Percentiles rank a stretch among this genome's conserved stretches.
Conservation (phyloP, 2,113 vertebrate species). For the Brachypteracias leptosomus region DNA sequence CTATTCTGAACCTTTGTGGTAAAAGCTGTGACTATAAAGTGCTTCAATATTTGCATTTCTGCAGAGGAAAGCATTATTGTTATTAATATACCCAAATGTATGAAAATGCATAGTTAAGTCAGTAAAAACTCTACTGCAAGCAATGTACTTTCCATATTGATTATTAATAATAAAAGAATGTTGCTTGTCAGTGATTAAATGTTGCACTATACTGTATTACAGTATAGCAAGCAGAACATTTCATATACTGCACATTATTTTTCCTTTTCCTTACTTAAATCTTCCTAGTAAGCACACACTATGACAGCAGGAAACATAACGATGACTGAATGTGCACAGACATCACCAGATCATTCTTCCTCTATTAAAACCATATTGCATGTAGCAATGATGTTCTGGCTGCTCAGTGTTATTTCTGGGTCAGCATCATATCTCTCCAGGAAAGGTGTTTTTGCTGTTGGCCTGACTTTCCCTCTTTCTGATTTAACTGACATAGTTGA, state of each 20-base stretch:
- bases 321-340: neutral
- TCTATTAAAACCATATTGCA: slow-evolving; percentile 48
- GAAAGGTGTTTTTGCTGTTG: slow-evolving; percentile 67
- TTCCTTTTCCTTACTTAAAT: slow-evolving; percentile 19
- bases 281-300: neutral
- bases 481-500: slow-evolving; percentile 78
- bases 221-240: slow-evolving; percentile 13
- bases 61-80: neutral
- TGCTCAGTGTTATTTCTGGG: slow-evolving; percentile 50
- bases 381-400: slow-evolving; percentile 19
- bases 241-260: neutral
- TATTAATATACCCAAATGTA: neutral
- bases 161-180: slow-evolving; percentile 20
- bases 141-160: neutral
- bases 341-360: slow-evolving; percentile 16
- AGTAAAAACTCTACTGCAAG: neutral
- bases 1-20: neutral
- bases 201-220: neutral
- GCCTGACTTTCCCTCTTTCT: slow-evolving; percentile 62
- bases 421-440: slow-evolving; percentile 65
- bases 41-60: slow-evolving; percentile 13
- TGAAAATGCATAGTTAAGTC: neutral
- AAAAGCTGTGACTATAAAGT: neutral
- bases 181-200: slow-evolving; percentile 20
- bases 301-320: neutral